Percentiles rank a stretch among this genome's conserved stretches.
phyloP scores from a whole-genome alignment of 2,888 invertebrate genomes.

The Leucania comma region DNA sequence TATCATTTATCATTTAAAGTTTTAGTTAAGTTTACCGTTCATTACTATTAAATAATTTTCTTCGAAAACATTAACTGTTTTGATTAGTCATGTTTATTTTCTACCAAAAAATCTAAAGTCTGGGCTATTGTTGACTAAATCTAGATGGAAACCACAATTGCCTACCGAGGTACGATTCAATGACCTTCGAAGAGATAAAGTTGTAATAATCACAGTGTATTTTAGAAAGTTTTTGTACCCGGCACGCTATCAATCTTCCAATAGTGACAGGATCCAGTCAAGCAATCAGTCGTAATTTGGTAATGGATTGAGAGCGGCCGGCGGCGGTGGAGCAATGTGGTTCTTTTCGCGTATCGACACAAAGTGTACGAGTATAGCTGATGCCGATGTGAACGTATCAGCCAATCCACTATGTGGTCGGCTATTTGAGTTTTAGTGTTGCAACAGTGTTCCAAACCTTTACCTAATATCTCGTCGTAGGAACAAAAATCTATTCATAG shows the following conservation, averaged over 20 bases:
- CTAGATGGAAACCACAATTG: too few relatives aligned
- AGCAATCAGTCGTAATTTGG: constrained; percentile 18
- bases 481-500: too few relatives aligned
- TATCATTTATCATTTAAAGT: too few relatives aligned
- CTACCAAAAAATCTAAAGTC: too few relatives aligned
- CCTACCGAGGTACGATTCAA: too few relatives aligned
- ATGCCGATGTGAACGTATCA: not conserved
- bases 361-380: not conserved
- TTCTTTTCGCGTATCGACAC: not conserved
- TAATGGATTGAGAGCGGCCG: constrained; percentile 12
- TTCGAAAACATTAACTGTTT: too few relatives aligned
- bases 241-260: constrained; percentile 8
- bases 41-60: too few relatives aligned
- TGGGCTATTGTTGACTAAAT: too few relatives aligned
- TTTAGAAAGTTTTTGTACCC: not conserved
- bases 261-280: constrained; percentile 16
- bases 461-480: too few relatives aligned
- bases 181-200: not conserved
- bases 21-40: too few relatives aligned
- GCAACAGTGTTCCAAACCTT: too few relatives aligned
- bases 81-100: too few relatives aligned
- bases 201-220: constrained; percentile 15
- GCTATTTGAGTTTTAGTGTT: not conserved
- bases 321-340: not conserved
- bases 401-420: not conserved